Conservation (phyloP, 2,888 invertebrate genomes). For the Emmelina monodactyla region DNA sequence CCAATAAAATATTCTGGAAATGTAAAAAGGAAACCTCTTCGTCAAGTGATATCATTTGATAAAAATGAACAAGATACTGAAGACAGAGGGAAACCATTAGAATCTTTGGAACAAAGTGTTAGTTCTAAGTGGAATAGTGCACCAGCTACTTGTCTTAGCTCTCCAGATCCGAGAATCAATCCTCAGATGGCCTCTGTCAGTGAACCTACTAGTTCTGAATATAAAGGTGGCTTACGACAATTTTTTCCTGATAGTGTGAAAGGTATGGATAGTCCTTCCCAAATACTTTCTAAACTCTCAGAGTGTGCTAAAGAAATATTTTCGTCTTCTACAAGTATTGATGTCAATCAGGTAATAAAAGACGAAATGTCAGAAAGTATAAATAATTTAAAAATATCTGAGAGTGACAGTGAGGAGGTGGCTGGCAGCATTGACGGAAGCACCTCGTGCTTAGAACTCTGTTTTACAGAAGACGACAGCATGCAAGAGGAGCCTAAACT, state of each 20-base stretch:
- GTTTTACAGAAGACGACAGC: conserved; percentile 56
- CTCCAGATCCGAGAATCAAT: conserved; percentile 52
- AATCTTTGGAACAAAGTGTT: conserved; percentile 21
- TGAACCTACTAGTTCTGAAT: conserved; percentile 54
- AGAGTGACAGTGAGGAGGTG: conserved; percentile 57
- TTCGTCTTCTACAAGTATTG: conserved; percentile 51
- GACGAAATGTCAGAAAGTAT: conserved; percentile 52
- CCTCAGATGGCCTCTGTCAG: conserved; percentile 39
- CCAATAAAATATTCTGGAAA: conserved; percentile 60
- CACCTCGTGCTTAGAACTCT: conserved; percentile 54
- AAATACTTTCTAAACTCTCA: conserved; percentile 50
- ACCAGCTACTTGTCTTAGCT: conserved; percentile 69
- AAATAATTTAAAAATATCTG: conserved; percentile 51
- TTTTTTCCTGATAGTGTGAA: conserved; percentile 58
- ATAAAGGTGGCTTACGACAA: conserved; percentile 41
- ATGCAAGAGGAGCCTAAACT: conserved; percentile 32
- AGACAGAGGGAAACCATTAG: conserved; percentile 23
- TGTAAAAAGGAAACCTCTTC: conserved; percentile 45
- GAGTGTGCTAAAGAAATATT: conserved; percentile 63
- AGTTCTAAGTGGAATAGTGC: conserved; percentile 61
- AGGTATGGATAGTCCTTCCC: conserved; percentile 51
- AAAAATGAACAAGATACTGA: conserved; percentile 36
- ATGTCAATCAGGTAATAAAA: conserved; percentile 38
- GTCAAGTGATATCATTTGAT: conserved; percentile 61
- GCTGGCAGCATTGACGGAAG: conserved; percentile 57